Evolutionary conservation across 2,113 vertebrate species (phyloP), one percentile per base, ranked within the genome.

Genomic region (Panthera leo): DNA sequence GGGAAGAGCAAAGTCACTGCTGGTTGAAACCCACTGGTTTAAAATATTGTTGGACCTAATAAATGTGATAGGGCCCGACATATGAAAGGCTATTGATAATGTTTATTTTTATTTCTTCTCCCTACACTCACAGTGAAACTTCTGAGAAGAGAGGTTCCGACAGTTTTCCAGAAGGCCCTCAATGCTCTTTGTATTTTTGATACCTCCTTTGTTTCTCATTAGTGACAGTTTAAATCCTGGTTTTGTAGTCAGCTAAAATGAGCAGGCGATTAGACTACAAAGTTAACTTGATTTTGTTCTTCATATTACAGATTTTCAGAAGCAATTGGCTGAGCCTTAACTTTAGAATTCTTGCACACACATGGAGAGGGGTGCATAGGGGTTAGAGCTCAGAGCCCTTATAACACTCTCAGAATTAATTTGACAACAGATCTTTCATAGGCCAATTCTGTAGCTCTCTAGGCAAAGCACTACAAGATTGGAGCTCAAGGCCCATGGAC

Each of bases 231-330:
- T 85, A 76, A 88, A 82, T 71, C 31, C 11, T 71, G 42, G 3
- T 51, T 93, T 42, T 89, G 29, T 18, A 55, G 29, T 84, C 48
- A 68, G 70, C 51, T 79, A 92, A 91, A 79, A 91, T 85, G 55
- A 96, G 48, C 12, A 87, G 45, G 82, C 25, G 5, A 53, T 73
- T 82, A 39, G 7, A 25, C 36, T 78, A 48, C 34, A 58, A 97
- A 80, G 25, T 39, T 91, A 36, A 63, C 7, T 51, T 95, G n/a
- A 79, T 39, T 94, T 31, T 76, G 48, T 63, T 94, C 42, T 86
- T 86, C 93, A 65, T 51, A 87, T 29, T 18, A 94, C 31, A 94
- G 51, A 90, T 10, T 68, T 87, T 87, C 48, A 94, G 42, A 85
- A 88, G 65, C 31, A 55, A 67, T 21, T 58, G 15, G 29, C 55